Evolutionary conservation across 23 tunicate species (phyloP), one percentile per base, ranked within the genome.

Genomic region (Clavelina lepadiformis): DNA sequence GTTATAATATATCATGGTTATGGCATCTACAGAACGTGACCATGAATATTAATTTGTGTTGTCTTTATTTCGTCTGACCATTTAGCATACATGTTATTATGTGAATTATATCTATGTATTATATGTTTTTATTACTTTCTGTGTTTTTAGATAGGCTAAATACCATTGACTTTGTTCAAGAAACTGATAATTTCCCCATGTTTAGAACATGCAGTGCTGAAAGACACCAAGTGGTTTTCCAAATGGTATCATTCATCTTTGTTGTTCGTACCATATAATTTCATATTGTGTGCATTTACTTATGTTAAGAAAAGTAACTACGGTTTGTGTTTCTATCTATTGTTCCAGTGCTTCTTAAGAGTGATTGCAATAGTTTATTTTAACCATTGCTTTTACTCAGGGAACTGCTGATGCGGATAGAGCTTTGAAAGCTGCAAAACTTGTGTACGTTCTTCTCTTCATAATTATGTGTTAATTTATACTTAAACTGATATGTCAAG

Each of bases 401-500:
- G 98, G 98, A 7, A 93, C 98, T 41, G 80, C 94, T 25, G 87
- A 93, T 56, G 72, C 88, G 5, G 58, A 93, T 44, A 67, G 98
- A 63, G 98, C 98, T 23, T 50, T 93, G 46, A 66, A 73, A 62
- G 94, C 85, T 28, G 94, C 98, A 28, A 93, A 65, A 66, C 73
- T 91, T 35, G 81, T 82, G 91, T 82, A 70, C 64, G 98, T 71
- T 58, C 3, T 25, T 30, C 29, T 25, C 11, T 5, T 29, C 8
- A 15, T 8, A 15, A 28, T 26, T 60, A 23, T 65, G 8, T 50
- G 22, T 5, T 65, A 44, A 8, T 8, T 6, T 65, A n/a, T 19
- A 65, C 11, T n/a, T n/a, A 65, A 46, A 65, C 19, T 47, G 15
- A 49, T 28, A 59, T 59, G 15, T 19, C 23, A 21, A 5, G 22